A percentile compares a stretch with the other conserved stretches of the same genome.
These are phyloP conservation scores for Grantiella picta DNA, from an alignment of 2,113 vertebrate species.

Conservation along the genomic window DNA sequence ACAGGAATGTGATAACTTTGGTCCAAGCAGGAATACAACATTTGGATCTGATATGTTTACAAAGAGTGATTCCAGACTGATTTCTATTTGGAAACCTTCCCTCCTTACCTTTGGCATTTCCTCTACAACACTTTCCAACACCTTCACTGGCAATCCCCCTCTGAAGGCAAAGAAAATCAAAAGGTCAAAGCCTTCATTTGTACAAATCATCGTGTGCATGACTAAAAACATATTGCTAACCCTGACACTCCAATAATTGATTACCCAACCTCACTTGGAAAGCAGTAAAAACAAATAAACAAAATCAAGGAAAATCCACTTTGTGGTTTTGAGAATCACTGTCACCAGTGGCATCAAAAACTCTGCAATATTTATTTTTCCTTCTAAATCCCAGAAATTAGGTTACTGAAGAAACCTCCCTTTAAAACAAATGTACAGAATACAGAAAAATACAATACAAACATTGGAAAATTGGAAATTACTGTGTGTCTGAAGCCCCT, in stretches of 20 bases:
- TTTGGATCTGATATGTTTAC: not conserved
- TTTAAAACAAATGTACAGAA: not conserved
- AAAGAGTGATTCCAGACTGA: not conserved
- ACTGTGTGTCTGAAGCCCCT: not conserved
- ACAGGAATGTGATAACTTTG: not conserved
- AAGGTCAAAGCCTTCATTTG: slow-evolving; percentile 18
- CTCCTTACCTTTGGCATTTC: not conserved
- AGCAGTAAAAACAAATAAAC: not conserved
- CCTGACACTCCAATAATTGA: not conserved
- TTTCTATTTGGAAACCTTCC: not conserved
- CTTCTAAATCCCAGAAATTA: not conserved
- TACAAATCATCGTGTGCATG: not conserved
- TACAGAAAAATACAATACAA: not conserved
- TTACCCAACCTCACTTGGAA: not conserved
- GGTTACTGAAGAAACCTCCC: not conserved
- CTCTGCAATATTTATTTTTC: not conserved
- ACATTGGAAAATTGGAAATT: not conserved
- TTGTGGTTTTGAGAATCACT: not conserved
- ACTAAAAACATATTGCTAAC: not conserved
- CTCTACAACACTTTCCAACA: not conserved
- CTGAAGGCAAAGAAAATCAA: not conserved
- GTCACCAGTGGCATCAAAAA: not conserved
- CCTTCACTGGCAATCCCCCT: not conserved
- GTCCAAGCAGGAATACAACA: not conserved
- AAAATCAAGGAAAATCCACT: not conserved